Evolutionary conservation across 2,797 vertebrate genomes (phyloP).

Genomic region (Sebastiscus tertius): DNA sequence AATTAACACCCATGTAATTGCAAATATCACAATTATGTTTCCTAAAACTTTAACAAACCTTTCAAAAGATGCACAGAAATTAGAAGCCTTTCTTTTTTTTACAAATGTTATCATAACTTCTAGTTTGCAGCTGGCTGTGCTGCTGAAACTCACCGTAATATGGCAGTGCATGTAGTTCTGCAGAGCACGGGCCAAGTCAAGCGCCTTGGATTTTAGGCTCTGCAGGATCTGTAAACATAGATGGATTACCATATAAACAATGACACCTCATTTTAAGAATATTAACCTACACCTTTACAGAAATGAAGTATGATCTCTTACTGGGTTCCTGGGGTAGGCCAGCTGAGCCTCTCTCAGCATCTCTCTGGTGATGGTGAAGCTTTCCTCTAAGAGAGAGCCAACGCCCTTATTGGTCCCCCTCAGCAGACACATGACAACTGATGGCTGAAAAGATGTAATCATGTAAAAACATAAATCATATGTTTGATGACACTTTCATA

Average conservation of each 20-base stretch:
- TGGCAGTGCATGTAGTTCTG: constrained; percentile 81
- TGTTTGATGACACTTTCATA: background rate
- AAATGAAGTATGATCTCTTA: constrained; percentile 52
- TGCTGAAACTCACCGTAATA: constrained; percentile 82
- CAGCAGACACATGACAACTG: constrained; percentile 67
- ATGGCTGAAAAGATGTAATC: constrained; percentile 39
- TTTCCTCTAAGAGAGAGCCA: constrained; percentile 80
- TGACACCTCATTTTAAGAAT: background rate
- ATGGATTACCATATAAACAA: background rate
- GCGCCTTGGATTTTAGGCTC: constrained; percentile 75
- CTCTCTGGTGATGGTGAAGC: constrained; percentile 74
- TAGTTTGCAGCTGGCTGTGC: background rate
- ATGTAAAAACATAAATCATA: background rate
- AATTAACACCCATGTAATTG: background rate
- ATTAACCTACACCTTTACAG: background rate
- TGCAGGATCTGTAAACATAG: constrained; percentile 72
- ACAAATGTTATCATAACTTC: background rate
- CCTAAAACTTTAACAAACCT: background rate
- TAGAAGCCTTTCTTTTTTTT: background rate
- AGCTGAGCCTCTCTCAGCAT: constrained; percentile 82
- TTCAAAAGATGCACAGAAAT: background rate
- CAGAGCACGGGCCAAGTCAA: constrained; percentile 79
- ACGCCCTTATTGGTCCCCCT: constrained; percentile 85
- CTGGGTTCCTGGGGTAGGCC: constrained; percentile 73
- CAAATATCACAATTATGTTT: background rate